A percentile compares a stretch with the other conserved stretches of the same genome.
phyloP scores from a whole-genome alignment of 2,888 invertebrate genomes.

The Miltochrista miniata region DNA sequence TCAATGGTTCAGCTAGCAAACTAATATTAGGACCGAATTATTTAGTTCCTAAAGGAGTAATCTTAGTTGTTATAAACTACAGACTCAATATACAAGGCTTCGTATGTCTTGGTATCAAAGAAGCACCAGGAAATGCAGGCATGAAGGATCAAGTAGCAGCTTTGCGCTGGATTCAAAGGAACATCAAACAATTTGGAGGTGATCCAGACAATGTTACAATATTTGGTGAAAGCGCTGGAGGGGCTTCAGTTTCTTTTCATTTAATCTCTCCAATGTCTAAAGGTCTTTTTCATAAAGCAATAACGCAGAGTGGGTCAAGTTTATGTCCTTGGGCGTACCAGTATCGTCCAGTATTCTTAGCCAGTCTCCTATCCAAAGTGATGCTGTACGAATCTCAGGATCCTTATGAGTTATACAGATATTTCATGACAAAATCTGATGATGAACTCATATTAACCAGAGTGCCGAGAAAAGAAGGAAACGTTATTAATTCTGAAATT shows the following conservation, averaged over 20 bases:
- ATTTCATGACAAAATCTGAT: slow-evolving; percentile 55
- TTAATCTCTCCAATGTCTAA: slow-evolving; percentile 66
- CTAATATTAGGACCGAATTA: slow-evolving; percentile 64
- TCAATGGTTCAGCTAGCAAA: slow-evolving; percentile 54
- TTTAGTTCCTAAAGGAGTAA: slow-evolving; percentile 57
- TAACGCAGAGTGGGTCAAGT: slow-evolving; percentile 69
- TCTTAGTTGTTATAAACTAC: slow-evolving; percentile 68
- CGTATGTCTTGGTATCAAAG: slow-evolving; percentile 60
- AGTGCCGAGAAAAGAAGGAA: slow-evolving; percentile 57
- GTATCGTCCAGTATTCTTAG: slow-evolving; percentile 56
- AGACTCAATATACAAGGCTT: slow-evolving; percentile 69
- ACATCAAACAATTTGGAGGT: slow-evolving; percentile 63
- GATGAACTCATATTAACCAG: slow-evolving; percentile 57
- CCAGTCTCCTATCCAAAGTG: slow-evolving; percentile 58
- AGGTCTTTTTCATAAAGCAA: slow-evolving; percentile 69
- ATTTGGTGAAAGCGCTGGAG: slow-evolving; percentile 74
- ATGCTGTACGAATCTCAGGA: slow-evolving; percentile 57
- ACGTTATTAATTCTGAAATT: slow-evolving; percentile 53
- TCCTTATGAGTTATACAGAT: slow-evolving; percentile 56
- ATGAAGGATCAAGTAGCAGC: slow-evolving; percentile 70
- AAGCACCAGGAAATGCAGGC: slow-evolving; percentile 69
- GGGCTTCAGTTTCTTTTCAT: slow-evolving; percentile 62
- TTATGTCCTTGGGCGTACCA: slow-evolving; percentile 63
- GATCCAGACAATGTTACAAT: slow-evolving; percentile 64
- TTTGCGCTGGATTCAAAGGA: slow-evolving; percentile 60